Conservation (phyloP, 1,140 invertebrate genomes). For the Micrasema minimum region DNA sequence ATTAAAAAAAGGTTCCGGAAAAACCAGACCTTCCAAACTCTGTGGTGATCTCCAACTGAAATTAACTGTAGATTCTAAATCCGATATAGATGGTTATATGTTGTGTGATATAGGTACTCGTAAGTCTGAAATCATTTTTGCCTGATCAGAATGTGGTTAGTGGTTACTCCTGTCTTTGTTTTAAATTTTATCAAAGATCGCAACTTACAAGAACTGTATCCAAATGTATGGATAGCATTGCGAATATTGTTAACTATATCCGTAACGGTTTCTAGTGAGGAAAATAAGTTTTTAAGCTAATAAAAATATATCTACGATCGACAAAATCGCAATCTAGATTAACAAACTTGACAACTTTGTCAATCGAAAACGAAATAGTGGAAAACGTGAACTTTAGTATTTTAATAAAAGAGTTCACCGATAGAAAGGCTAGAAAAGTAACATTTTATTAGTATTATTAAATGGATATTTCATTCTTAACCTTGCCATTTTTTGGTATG, state of each 20-base stretch:
- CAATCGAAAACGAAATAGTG: too few relatives aligned
- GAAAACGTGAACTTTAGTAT: too few relatives aligned
- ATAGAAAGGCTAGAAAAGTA: slow-evolving; percentile 24
- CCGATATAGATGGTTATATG: too few relatives aligned
- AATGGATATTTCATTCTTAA: not conserved
- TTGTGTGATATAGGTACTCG: not conserved
- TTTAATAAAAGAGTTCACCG: slow-evolving; percentile 1
- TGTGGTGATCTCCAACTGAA: too few relatives aligned
- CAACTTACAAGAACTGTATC: too few relatives aligned
- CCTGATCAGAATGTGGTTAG: not conserved
- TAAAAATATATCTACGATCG: too few relatives aligned
- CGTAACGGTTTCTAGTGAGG: not conserved
- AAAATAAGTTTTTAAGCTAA: not conserved
- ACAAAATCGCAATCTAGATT: too few relatives aligned
- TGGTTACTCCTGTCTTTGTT: not conserved
- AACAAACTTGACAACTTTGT: too few relatives aligned
- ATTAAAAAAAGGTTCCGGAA: not conserved
- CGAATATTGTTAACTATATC: slow-evolving; percentile 6
- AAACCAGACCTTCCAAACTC: too few relatives aligned
- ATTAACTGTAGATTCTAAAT: too few relatives aligned
- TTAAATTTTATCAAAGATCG: not conserved
- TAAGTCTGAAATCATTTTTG: too few relatives aligned
- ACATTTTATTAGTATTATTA: too few relatives aligned
- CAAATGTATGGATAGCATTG: slow-evolving; percentile 7
- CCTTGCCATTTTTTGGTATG: not conserved